Conservation (phyloP, 1,140 invertebrate species). For the Calliopsis andreniformis region DNA sequence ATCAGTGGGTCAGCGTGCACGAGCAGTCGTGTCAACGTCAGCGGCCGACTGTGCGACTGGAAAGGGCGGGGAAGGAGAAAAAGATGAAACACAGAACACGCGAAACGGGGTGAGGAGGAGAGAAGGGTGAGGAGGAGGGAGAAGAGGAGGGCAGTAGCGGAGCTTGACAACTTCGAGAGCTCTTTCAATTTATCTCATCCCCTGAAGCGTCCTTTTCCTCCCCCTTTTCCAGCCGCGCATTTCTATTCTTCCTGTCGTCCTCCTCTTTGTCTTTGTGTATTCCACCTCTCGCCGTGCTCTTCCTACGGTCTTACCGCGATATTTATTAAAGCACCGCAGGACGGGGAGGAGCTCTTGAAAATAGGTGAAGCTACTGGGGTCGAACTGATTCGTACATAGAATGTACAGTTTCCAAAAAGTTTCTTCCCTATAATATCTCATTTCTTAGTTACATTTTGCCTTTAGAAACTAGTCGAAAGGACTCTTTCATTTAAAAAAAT, state of each 20-base stretch:
- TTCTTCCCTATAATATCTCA: too few species aligned
- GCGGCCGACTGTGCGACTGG: background rate
- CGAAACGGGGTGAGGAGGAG: background rate
- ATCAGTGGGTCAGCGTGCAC: background rate
- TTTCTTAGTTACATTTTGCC: too few species aligned
- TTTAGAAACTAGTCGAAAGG: too few species aligned
- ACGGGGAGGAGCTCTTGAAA: conserved; percentile 14
- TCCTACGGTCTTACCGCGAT: conserved; percentile 55
- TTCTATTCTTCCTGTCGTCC: conserved; percentile 45
- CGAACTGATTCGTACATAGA: too few species aligned
- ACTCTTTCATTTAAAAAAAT: too few species aligned
- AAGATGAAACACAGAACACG: background rate
- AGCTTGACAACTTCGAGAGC: conserved; percentile 79
- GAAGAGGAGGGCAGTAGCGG: conserved; percentile 54
- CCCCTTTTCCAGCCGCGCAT: conserved; percentile 33
- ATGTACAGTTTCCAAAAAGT: too few species aligned
- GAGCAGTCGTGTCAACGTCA: background rate
- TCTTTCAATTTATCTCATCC: conserved; percentile 80
- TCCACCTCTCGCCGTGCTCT: conserved; percentile 22
- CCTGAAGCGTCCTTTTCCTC: conserved; percentile 64
- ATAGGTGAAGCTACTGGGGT: background rate
- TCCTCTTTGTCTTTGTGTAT: conserved; percentile 50
- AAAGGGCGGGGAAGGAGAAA: background rate
- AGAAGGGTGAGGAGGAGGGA: background rate
- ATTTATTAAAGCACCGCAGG: conserved; percentile 69